A percentile compares a stretch with the other conserved stretches of the same genome.
Conservation (phyloP, 2,797 vertebrate genomes). For the Poecilia velifera region DNA sequence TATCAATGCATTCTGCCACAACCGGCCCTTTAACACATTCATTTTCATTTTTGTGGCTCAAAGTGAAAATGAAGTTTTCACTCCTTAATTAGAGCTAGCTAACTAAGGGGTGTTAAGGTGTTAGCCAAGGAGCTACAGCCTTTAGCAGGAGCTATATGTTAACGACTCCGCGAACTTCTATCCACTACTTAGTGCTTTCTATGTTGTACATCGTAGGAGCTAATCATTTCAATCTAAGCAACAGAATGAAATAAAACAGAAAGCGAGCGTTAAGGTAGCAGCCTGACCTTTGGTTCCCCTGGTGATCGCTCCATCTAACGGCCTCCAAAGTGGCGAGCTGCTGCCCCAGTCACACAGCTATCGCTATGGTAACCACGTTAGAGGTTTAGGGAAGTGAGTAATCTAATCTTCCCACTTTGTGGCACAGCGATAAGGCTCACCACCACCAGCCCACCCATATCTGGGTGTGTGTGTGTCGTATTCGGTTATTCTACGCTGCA, state of each 20-base stretch:
- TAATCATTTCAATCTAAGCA: neutral
- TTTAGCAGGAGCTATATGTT: neutral
- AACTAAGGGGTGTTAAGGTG: too few species aligned
- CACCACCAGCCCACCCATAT: slow-evolving; percentile 49
- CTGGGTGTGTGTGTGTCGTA: slow-evolving; percentile 21
- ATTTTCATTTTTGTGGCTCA: too few species aligned
- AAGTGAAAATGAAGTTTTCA: too few species aligned
- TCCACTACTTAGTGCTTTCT: neutral
- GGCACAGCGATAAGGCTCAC: slow-evolving; percentile 72
- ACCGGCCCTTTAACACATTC: too few species aligned
- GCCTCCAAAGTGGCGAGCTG: slow-evolving; percentile 52
- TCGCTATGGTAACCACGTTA: slow-evolving; percentile 83
- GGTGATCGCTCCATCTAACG: slow-evolving; percentile 56
- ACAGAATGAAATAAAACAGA: slow-evolving; percentile 10
- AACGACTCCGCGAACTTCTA: neutral
- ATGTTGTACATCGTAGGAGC: neutral
- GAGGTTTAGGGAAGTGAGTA: slow-evolving; percentile 79
- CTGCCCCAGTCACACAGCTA: slow-evolving; percentile 61
- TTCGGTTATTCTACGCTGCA: slow-evolving; percentile 27
- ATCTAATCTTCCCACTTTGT: slow-evolving; percentile 82
- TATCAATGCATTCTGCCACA: too few species aligned
- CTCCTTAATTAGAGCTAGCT: too few species aligned
- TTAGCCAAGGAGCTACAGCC: too few species aligned
- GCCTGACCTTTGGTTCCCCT: slow-evolving; percentile 55
- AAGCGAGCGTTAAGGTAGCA: slow-evolving; percentile 5